A percentile compares a stretch with the other conserved stretches of the same genome.
These are phyloP conservation scores for Caenorhabditis sp. DNA, from an alignment of 2,888 invertebrate species.

Conservation along the genomic window DNA sequence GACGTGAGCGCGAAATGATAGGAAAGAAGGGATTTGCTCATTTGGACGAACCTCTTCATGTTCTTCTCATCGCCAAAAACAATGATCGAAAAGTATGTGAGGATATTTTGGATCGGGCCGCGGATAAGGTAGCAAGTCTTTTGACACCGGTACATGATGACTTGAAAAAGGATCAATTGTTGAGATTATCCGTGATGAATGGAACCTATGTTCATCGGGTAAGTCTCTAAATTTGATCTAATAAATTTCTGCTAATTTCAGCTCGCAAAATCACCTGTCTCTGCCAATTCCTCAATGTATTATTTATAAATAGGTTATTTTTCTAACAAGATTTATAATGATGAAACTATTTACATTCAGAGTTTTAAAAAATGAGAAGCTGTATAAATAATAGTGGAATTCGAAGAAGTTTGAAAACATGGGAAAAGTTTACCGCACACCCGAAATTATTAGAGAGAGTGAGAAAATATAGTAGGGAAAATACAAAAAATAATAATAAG, in stretches of 20 bases:
- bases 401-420: neutral
- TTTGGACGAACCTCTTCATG: slow-evolving; percentile 62
- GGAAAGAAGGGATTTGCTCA: slow-evolving; percentile 59
- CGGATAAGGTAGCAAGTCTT: slow-evolving; percentile 95
- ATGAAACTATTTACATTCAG: slow-evolving; percentile 1
- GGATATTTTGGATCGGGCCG: slow-evolving; percentile 89
- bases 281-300: neutral
- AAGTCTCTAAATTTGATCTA: neutral
- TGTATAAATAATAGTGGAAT: neutral
- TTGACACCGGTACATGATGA: slow-evolving; percentile 98
- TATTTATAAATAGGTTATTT: neutral
- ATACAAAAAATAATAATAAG: too few species aligned
- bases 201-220: slow-evolving; percentile 78
- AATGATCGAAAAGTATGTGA: slow-evolving; percentile 72
- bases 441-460: neutral
- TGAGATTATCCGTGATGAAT: slow-evolving; percentile 99
- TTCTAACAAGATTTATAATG: neutral
- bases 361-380: neutral
- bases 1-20: slow-evolving; percentile 47
- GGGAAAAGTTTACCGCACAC: neutral
- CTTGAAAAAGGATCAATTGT: slow-evolving; percentile 93
- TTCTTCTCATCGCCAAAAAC: slow-evolving; percentile 55
- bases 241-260: too few species aligned
- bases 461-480: neutral
- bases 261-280: too few species aligned